phyloP scores from a whole-genome alignment of 2,113 vertebrate genomes.

The Chrysochloris asiatica region DNA sequence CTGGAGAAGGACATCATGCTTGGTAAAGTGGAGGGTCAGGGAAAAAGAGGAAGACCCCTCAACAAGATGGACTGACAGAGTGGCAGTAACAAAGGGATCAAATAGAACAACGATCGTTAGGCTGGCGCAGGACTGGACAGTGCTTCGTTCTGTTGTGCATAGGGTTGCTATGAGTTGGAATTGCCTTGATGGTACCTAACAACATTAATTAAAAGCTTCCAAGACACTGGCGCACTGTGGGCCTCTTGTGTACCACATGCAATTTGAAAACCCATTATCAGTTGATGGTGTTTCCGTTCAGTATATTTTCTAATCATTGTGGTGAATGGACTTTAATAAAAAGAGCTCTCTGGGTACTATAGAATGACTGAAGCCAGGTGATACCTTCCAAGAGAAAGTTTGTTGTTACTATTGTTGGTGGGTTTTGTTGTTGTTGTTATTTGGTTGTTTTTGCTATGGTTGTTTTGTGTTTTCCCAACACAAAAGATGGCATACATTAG shows the following conservation, averaged over 20 bases:
- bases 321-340: neutral
- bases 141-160: too few relatives aligned
- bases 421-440: neutral
- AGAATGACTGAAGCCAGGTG: neutral
- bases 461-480: neutral
- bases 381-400: neutral
- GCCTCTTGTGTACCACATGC: neutral
- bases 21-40: too few relatives aligned
- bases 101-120: too few relatives aligned
- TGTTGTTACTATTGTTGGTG: neutral
- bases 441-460: neutral
- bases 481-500: neutral
- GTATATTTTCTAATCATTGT: neutral
- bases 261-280: neutral
- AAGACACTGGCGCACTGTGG: neutral
- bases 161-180: too few relatives aligned
- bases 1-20: too few relatives aligned
- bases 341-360: neutral
- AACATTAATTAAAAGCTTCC: neutral
- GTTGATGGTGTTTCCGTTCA: neutral
- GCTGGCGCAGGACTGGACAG: too few relatives aligned
- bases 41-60: too few relatives aligned
- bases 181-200: too few relatives aligned
- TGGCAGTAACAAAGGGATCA: too few relatives aligned
- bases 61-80: too few relatives aligned